These are phyloP conservation scores for Pyrrhopygopsis socrates DNA, from an alignment of 2,888 invertebrate species.

Conservation along the genomic window DNA sequence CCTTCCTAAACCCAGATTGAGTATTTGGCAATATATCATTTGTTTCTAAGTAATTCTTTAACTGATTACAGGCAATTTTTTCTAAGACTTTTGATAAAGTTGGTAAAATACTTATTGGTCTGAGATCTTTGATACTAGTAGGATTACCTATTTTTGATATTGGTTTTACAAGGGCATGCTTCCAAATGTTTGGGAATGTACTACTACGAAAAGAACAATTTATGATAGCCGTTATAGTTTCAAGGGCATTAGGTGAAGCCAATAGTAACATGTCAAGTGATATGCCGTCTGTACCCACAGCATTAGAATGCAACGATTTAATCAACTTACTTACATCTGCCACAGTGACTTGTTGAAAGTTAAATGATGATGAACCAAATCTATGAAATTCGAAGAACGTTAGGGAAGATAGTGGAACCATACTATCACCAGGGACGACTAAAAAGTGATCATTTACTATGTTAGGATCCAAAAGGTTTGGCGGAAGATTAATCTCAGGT, in stretches of 20 bases:
- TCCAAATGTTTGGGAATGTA: background rate
- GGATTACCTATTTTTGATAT: background rate
- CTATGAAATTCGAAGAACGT: background rate
- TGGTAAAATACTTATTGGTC: background rate
- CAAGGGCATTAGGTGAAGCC: background rate
- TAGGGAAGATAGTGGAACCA: background rate
- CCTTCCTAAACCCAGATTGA: conserved; percentile 36
- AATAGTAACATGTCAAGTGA: background rate
- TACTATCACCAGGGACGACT: background rate
- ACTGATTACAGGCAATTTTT: conserved; percentile 42
- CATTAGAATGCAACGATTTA: background rate
- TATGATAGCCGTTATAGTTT: background rate
- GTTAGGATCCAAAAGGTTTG: background rate
- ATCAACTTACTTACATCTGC: background rate
- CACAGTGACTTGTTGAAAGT: background rate
- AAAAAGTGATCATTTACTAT: background rate
- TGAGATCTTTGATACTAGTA: background rate
- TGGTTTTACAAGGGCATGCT: background rate
- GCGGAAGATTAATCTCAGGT: background rate
- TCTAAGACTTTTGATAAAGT: background rate
- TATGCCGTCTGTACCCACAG: background rate
- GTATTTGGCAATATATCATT: conserved; percentile 9
- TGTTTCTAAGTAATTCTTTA: background rate
- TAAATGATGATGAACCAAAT: background rate
- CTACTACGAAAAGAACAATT: background rate